phyloP scores from a whole-genome alignment of 2,888 invertebrate species.

The Sthenelais limicola region DNA sequence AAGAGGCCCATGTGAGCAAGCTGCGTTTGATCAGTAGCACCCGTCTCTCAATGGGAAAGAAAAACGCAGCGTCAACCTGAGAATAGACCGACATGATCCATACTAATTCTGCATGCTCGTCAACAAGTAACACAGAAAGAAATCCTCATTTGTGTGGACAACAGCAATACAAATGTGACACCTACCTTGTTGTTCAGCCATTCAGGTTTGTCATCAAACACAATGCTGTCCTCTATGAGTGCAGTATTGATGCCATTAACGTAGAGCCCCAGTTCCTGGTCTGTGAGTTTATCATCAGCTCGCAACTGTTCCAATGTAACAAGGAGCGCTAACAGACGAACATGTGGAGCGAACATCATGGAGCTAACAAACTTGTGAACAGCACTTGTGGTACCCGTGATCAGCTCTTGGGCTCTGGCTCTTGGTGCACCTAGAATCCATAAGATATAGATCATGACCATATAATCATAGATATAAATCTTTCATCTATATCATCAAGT shows the following conservation, averaged over 20 bases:
- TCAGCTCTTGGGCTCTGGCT: slow-evolving; percentile 67
- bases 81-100: no score
- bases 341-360: slow-evolving; percentile 69
- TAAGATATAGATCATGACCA: no score
- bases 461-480: no score
- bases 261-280: slow-evolving; percentile 66
- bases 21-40: no score
- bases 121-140: no score
- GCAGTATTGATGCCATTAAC: slow-evolving; percentile 67
- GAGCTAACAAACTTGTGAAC: slow-evolving; percentile 61
- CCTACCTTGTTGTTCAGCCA: slow-evolving; percentile 65
- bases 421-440: slow-evolving; percentile 63
- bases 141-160: no score
- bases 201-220: slow-evolving; percentile 62
- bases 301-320: slow-evolving; percentile 66
- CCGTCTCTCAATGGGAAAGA: no score
- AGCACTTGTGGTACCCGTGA: slow-evolving; percentile 61
- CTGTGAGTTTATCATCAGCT: slow-evolving; percentile 59
- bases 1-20: no score
- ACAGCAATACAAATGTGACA: no score
- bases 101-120: no score
- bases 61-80: no score
- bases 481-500: no score
- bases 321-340: slow-evolving; percentile 62
- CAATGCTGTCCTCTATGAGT: slow-evolving; percentile 57